Conservation (phyloP, 2,797 vertebrate genomes). For the Passerculus sandwichensis region DNA sequence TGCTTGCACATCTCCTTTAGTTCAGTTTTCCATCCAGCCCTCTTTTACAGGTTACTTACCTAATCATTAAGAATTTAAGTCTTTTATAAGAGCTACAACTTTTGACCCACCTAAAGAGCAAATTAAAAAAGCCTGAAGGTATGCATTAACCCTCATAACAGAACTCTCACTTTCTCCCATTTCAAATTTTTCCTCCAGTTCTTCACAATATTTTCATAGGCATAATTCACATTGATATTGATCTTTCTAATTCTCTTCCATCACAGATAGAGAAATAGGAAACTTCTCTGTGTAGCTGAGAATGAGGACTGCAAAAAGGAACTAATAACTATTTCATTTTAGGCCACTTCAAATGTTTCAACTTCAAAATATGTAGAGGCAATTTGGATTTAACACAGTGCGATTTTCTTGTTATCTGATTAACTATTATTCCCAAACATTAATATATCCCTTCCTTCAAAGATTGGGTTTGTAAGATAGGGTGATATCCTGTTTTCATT, state of each 20-base stretch:
- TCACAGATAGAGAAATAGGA: background rate
- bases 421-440: background rate
- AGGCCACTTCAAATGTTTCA: background rate
- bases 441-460: background rate
- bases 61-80: background rate
- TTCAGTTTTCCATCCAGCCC: background rate
- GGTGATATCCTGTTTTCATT: background rate
- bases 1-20: background rate
- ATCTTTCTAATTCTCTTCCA: background rate
- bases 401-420: background rate
- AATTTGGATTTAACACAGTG: background rate
- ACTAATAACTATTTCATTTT: background rate
- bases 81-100: background rate
- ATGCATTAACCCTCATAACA: background rate
- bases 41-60: background rate
- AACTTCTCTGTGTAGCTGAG: background rate
- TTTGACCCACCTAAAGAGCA: background rate
- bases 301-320: background rate
- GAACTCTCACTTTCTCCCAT: background rate
- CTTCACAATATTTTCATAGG: background rate
- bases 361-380: background rate
- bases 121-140: background rate
- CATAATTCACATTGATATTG: fast-evolving
- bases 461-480: background rate
- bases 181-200: background rate